Base-by-base conservation (phyloP, 2,888 invertebrate genomes). In the Agrochola lychnidis region DNA sequence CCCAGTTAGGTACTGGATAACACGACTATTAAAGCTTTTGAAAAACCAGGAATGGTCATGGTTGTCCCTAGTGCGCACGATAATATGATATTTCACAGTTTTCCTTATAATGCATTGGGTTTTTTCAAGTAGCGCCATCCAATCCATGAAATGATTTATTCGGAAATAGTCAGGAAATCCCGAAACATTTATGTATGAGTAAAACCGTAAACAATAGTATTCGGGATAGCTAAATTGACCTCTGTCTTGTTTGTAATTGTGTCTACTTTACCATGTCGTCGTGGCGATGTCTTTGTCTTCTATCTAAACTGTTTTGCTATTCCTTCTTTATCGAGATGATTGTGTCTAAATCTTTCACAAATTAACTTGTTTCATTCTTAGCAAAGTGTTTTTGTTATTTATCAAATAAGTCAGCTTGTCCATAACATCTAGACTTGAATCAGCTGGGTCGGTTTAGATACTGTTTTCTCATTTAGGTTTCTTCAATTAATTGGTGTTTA, bases 201-300 rank as follows among this genome's bases (percentile, higher is more conserved):
- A 51, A 10, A 53, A 76, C 48, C 30, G 30, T 36, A 63, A 76
- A 53, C 14, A 69, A 62, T 30, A n/a, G 25, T 69, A 30, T 12
- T 25, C 10, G 19, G 16, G 7, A 25, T 25, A 4, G 22, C 12
- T 56, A 40, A 10, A 63, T 25, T 48, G 4, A 48, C 9, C 36
- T 56, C 51, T 40, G 40, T 30, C 14, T 74, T 75, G 16, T 59
- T 76, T 45, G 10, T 66, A 61, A 59, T 70, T 9, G 19, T 16
- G 30, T 45, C 9, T 36, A 36, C 14, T 63, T 57, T n/a, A 51
- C 16, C 10, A n/a, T 40, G 40, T 4, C 12, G 22, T 57, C 25
- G 7, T 59, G 25, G 16, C 16, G 2, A 61, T 22, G 4, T 62
- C 57, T 42, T 30, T 0, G 56, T 45, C 25, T 61, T 22, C 22